phyloP scores from a whole-genome alignment of 2,797 vertebrate species.

The Poecilia velifera region DNA sequence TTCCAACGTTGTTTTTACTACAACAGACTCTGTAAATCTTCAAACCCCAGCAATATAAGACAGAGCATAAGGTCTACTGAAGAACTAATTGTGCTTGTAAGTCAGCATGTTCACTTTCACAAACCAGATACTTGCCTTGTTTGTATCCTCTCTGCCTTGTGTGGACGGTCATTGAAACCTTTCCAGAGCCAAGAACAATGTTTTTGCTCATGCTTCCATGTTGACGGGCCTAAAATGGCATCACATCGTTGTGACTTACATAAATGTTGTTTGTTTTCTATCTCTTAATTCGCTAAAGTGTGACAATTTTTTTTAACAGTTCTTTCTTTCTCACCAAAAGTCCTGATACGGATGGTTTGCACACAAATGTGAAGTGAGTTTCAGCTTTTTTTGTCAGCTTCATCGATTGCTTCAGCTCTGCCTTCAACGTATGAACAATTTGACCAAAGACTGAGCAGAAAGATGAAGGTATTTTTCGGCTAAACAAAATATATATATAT shows the following conservation, averaged over 20 bases:
- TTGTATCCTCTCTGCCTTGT: slow-evolving; percentile 61
- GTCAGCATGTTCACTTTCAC: background rate
- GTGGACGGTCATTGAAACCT: slow-evolving; percentile 54
- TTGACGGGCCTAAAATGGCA: slow-evolving; percentile 64
- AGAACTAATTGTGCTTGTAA: background rate
- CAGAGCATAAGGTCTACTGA: background rate
- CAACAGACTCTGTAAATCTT: background rate
- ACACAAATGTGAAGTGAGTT: slow-evolving; percentile 69
- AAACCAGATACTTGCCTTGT: slow-evolving; percentile 59
- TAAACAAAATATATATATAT: background rate
- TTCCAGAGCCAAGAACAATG: slow-evolving; percentile 62
- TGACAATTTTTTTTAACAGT: background rate
- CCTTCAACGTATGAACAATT: slow-evolving; percentile 69
- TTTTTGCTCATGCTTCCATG: slow-evolving; percentile 49
- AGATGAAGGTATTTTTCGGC: slow-evolving; percentile 74
- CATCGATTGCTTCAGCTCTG: slow-evolving; percentile 71
- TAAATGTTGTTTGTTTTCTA: background rate
- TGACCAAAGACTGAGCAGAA: slow-evolving; percentile 59
- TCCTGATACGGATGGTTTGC: slow-evolving; percentile 56
- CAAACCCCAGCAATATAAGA: background rate
- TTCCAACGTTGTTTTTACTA: background rate
- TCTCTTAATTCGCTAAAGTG: background rate
- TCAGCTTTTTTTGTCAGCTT: slow-evolving; percentile 53
- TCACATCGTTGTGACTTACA: background rate
- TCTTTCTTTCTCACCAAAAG: slow-evolving; percentile 61